Conservation (phyloP, 2,797 vertebrate species). For the Mallotus villosus region DNA sequence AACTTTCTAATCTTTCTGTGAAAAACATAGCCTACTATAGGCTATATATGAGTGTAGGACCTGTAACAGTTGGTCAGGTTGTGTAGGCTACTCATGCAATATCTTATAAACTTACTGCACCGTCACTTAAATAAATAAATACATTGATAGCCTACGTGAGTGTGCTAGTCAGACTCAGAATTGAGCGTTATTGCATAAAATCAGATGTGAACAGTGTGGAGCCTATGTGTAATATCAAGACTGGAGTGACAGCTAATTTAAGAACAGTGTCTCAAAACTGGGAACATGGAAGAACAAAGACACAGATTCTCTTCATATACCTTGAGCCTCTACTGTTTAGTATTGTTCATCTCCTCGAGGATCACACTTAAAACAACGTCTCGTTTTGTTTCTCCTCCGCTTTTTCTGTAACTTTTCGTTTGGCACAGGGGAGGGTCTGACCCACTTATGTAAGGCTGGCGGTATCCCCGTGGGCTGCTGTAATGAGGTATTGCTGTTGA, state of each 20-base stretch:
- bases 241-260: not conserved
- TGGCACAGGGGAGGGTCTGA: not conserved
- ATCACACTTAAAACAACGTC: not conserved
- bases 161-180: not conserved
- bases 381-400: not conserved
- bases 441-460: not conserved
- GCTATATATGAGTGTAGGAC: too few relatives aligned
- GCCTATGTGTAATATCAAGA: not conserved
- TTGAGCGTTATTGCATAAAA: not conserved
- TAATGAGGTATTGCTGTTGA: slow-evolving; percentile 2
- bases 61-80: not conserved
- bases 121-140: not conserved
- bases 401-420: not conserved
- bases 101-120: not conserved
- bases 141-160: not conserved
- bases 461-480: not conserved
- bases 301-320: not conserved
- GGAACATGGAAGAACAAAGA: not conserved
- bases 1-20: not conserved
- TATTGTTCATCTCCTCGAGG: too few relatives aligned
- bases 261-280: not conserved
- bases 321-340: not conserved
- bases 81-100: not conserved
- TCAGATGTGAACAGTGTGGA: not conserved
- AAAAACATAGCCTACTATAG: too few relatives aligned